Evolutionary conservation across 2,888 invertebrate species (phyloP).

Genomic region (Muschampia plurimacula): DNA sequence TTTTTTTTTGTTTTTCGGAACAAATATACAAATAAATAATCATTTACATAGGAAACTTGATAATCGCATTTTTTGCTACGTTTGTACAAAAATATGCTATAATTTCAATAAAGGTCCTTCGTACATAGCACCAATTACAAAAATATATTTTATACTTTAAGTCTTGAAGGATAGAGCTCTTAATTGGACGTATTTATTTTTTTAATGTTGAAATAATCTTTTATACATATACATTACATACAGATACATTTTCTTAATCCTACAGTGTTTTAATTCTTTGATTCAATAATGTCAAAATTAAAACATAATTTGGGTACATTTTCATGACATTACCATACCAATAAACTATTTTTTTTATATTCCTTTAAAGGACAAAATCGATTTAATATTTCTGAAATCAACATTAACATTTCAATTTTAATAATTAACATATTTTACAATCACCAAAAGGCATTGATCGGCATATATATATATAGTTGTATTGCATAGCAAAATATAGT

Average conservation of each 20-base stretch:
- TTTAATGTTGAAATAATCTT: neutral
- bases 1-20: slow-evolving; percentile 55
- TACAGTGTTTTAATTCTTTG: slow-evolving; percentile 7
- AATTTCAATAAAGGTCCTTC: slow-evolving; percentile 51
- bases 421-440: neutral
- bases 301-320: neutral
- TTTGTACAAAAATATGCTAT: slow-evolving; percentile 53
- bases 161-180: neutral
- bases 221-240: slow-evolving; percentile 22
- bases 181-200: neutral
- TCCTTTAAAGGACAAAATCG: neutral
- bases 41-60: slow-evolving; percentile 73
- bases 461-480: neutral
- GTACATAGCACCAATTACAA: slow-evolving; percentile 63
- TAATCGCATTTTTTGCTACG: slow-evolving; percentile 53
- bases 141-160: slow-evolving; percentile 6
- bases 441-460: slow-evolving; percentile 10
- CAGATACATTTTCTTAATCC: slow-evolving; percentile 31
- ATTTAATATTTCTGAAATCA: neutral
- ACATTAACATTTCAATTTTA: neutral
- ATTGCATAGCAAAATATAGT: neutral
- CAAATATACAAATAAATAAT: slow-evolving; percentile 84
- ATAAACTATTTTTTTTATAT: no score
- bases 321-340: neutral
- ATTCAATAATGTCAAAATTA: slow-evolving; percentile 7